Evolutionary conservation across 2,888 invertebrate genomes (phyloP).

Genomic region (Hirtodrosophila confusa): DNA sequence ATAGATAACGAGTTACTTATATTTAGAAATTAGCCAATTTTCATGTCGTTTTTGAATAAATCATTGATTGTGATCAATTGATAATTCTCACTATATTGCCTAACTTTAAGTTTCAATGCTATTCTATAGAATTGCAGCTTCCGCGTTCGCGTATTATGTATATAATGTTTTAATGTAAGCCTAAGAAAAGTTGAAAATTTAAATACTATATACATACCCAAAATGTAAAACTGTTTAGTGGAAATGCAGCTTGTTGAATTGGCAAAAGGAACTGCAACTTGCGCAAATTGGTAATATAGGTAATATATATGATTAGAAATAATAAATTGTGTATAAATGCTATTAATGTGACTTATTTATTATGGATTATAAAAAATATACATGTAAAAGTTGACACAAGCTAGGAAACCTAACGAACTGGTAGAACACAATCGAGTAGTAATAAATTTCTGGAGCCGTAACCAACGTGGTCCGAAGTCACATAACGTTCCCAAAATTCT

Average conservation of each 20-base stretch:
- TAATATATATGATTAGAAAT: slow-evolving; percentile 52
- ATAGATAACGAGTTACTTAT: slow-evolving; percentile 36
- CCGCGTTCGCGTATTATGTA: slow-evolving; percentile 65
- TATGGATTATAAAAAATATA: background rate
- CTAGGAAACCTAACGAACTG: too few species aligned
- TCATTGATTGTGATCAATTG: slow-evolving; percentile 54
- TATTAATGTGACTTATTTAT: slow-evolving; percentile 20
- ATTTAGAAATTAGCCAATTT: slow-evolving; percentile 61
- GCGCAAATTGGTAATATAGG: slow-evolving; percentile 51
- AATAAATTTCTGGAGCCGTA: too few species aligned
- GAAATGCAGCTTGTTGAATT: slow-evolving; percentile 60
- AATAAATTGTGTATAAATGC: slow-evolving; percentile 71
- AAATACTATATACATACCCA: slow-evolving; percentile 30
- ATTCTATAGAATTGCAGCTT: slow-evolving; percentile 47
- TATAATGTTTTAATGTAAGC: slow-evolving; percentile 64
- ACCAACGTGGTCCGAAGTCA: too few species aligned
- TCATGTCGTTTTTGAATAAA: slow-evolving; percentile 51
- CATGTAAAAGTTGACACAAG: too few species aligned
- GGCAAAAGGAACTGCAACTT: slow-evolving; percentile 48
- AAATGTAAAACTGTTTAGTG: slow-evolving; percentile 55
- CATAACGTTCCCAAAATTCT: too few species aligned
- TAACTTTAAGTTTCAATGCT: slow-evolving; percentile 56
- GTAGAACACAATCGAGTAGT: too few species aligned
- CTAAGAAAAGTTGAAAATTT: slow-evolving; percentile 18
- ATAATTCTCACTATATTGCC: slow-evolving; percentile 38